Conservation (phyloP, 92 coral and sea anemone species). For the Porites divaricata region DNA sequence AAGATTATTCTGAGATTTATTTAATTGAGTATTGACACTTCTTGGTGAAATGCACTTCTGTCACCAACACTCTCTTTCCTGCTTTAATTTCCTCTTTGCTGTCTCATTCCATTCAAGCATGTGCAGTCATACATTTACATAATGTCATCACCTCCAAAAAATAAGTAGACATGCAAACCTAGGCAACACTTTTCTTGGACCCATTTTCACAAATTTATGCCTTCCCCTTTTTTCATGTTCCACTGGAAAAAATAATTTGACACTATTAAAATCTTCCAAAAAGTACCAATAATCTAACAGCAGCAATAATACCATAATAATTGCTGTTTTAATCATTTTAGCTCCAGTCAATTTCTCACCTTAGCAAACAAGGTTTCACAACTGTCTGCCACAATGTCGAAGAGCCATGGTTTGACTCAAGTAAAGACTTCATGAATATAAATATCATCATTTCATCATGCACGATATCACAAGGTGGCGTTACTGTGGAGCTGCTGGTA, state of each 20-base stretch:
- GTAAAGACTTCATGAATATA: slow-evolving; percentile 28
- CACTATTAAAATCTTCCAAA: neutral
- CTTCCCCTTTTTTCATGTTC: too few species aligned
- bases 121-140: neutral
- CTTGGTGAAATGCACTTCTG: too few species aligned
- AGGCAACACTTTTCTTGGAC: too few species aligned
- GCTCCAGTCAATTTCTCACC: slow-evolving; percentile 26
- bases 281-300: neutral
- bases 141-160: neutral
- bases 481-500: slow-evolving; percentile 49
- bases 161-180: too few species aligned
- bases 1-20: too few species aligned
- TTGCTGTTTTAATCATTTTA: neutral
- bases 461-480: slow-evolving; percentile 16
- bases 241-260: neutral
- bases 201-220: too few species aligned
- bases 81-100: too few species aligned
- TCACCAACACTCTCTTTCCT: too few species aligned
- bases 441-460: slow-evolving; percentile 24
- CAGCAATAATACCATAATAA: too few species aligned
- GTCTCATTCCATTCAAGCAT: neutral
- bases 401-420: slow-evolving; percentile 63
- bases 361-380: slow-evolving; percentile 42
- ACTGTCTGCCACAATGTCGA: slow-evolving; percentile 49
- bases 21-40: too few species aligned